Evolutionary conservation across 2,797 vertebrate species (phyloP).

Genomic region (Sebastes kiyomatsui): DNA sequence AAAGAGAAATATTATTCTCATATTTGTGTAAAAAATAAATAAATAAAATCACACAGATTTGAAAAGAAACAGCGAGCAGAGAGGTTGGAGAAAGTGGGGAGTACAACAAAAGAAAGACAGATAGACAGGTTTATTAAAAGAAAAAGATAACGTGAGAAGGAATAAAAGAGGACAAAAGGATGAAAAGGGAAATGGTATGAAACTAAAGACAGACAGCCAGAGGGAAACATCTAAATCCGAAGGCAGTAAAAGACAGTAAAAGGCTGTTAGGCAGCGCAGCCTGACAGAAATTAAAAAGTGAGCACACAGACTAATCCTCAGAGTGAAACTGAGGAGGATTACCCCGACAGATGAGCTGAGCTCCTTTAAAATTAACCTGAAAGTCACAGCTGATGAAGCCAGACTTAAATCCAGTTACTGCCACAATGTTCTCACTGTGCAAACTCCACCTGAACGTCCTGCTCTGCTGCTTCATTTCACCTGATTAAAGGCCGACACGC

Average conservation of each 20-base stretch:
- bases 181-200: not conserved
- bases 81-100: not conserved
- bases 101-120: not conserved
- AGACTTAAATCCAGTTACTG: not conserved
- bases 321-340: slow-evolving; percentile 31
- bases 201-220: not conserved
- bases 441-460: not conserved
- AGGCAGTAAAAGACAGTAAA: slow-evolving; percentile 9
- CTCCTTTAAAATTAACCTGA: slow-evolving; percentile 8
- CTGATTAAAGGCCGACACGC: not conserved
- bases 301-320: slow-evolving; percentile 20
- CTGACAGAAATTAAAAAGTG: not conserved
- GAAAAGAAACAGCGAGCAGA: not conserved
- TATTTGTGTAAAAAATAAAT: not conserved
- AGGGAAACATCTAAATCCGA: not conserved
- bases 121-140: not conserved
- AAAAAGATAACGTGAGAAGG: not conserved
- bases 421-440: not conserved
- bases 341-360: slow-evolving; percentile 4
- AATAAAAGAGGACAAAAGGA: not conserved
- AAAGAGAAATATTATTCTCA: not conserved
- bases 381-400: not conserved
- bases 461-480: not conserved
- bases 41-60: not conserved
- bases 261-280: not conserved